These are phyloP conservation scores for Leptodactylus fallax DNA, from an alignment of 2,797 vertebrate genomes.

Conservation along the genomic window DNA sequence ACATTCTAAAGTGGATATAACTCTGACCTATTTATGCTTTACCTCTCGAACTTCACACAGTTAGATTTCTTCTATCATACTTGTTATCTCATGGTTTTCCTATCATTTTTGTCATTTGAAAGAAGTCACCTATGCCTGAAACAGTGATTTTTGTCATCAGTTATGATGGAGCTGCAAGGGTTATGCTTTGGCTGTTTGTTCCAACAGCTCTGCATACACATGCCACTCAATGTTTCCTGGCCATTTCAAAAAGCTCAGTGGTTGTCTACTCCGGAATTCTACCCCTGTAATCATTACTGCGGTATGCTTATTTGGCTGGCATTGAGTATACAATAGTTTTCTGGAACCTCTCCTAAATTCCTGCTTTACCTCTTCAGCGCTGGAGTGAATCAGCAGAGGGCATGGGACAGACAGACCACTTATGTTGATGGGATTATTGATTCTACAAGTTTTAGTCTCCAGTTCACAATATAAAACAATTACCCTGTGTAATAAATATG, in stretches of 20 bases:
- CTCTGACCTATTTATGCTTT: background rate
- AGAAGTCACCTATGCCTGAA: background rate
- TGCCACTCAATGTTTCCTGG: conserved; percentile 59
- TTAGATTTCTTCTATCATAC: background rate
- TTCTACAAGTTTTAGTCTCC: background rate
- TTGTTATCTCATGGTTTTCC: background rate
- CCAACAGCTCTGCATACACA: conserved; percentile 25
- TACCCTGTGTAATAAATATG: no score
- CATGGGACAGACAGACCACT: background rate
- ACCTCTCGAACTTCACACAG: background rate
- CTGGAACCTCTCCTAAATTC: conserved; percentile 29
- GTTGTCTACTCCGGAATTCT: conserved; percentile 61
- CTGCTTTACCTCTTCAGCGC: conserved; percentile 45
- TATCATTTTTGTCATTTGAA: background rate
- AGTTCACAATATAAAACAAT: background rate
- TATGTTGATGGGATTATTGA: background rate
- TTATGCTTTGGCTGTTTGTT: conserved; percentile 21
- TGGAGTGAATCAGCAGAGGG: background rate
- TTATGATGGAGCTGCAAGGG: conserved; percentile 17
- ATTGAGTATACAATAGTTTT: conserved; percentile 55
- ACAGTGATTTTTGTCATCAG: background rate
- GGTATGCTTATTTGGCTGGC: conserved; percentile 62
- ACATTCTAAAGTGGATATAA: background rate
- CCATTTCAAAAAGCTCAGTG: conserved; percentile 42
- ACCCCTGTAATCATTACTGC: conserved; percentile 63